phyloP scores from a whole-genome alignment of 2,797 vertebrate species.

The Salmo trutta region DNA sequence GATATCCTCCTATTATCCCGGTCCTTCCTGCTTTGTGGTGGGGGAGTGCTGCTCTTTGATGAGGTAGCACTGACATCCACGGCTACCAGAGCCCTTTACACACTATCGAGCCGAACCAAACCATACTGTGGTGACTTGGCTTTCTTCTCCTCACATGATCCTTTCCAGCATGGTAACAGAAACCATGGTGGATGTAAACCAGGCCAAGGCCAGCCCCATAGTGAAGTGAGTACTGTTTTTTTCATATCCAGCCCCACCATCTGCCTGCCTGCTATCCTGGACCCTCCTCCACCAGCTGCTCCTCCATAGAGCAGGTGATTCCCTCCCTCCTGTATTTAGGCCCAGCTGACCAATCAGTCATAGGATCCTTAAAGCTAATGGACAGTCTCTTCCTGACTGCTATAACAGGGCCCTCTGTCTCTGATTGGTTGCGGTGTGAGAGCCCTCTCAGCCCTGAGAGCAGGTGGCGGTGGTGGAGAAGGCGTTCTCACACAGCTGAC shows the following conservation, averaged over 20 bases:
- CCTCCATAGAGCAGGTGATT: neutral
- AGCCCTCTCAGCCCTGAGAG: neutral
- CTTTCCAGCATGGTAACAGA: neutral
- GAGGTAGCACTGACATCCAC: neutral
- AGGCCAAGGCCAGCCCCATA: neutral
- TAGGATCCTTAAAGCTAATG: neutral
- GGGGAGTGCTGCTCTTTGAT: conserved; percentile 7
- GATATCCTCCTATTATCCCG: conserved; percentile 13
- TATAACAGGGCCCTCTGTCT: neutral
- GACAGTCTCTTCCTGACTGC: neutral
- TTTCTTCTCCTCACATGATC: neutral
- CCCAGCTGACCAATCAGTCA: conserved; percentile 2
- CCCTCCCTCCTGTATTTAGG: neutral
- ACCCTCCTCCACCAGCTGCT: neutral
- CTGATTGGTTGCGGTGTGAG: neutral
- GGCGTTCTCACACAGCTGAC: neutral
- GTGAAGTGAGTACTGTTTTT: neutral
- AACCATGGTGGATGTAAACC: neutral
- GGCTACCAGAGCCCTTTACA: neutral
- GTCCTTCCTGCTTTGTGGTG: neutral
- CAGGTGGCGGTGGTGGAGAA: neutral
- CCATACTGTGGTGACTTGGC: neutral
- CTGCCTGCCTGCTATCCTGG: neutral
- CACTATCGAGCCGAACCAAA: neutral
- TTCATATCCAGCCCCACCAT: neutral